Base-by-base conservation (phyloP, 2,113 vertebrate species). In the Halcyon senegalensis region DNA sequence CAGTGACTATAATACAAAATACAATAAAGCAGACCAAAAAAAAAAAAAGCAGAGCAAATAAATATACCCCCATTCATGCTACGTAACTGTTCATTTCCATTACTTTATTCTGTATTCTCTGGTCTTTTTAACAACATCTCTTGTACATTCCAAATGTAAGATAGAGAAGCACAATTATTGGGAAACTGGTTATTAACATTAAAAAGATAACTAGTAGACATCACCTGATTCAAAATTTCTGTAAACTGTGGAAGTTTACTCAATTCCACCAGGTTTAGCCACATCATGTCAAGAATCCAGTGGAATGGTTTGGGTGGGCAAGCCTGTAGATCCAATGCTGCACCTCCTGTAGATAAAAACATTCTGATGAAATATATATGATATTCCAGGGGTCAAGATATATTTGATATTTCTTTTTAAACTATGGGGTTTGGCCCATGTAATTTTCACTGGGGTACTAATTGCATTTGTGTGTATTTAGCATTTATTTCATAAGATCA, bases 261-360 rank as follows among this genome's bases (percentile, higher is more conserved):
- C 86, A 98, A 53, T 96, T 98, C 98, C 46, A 98, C 98, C 7
- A 98, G 90, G 83, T 98, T 98, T 77, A 98, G 92, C 98, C 98
- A 98, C 13, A 94, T 95, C 96, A 98, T 96, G 46, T 98, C 98
- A 33, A 98, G 98, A 92, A 98, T 98, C 98, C 98, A 98, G 37
- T 93, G 93, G 48, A 96, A 97, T 0, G 97, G 98, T 77, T 98
- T 98, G 37, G 98, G 96, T 67, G 98, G 98, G 78, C 98, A 98
- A 89, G 98, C 96, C 92, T 98, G 98, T 83, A 98, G 96, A 84
- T 98, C 98, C 82, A 98, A n/a, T 16, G 98, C 98, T 33, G 98
- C 98, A 66, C 98, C 98, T 23, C 98, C 98, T 98, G 72, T 35
- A 74, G 44, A 90, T 68, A 77, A 41, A 62, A 27, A 33, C 20